Evolutionary conservation across 2,888 invertebrate genomes (phyloP), one percentile per base, ranked within the genome.

Genomic region (Mesoligia furuncula): DNA sequence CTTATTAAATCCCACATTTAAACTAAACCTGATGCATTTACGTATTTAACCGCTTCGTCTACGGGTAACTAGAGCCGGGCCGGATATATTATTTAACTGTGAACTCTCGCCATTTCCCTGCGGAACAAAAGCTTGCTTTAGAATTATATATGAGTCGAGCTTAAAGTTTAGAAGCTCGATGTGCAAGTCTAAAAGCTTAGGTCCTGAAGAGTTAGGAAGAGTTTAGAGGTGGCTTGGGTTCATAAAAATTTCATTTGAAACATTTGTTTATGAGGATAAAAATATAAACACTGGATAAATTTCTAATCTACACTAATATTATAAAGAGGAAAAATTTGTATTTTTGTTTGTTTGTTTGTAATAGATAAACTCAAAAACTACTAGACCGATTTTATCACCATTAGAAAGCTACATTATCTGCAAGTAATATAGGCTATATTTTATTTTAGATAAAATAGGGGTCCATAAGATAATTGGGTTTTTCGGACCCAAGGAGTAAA

Each of bases 151-250:
- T 96, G 96, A 96, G 95, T 90, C 88, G 92, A 95, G 96, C 96
- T 96, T 96, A 96, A 96, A 96, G 96, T 96, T 96, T 96, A 96
- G 96, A 95, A 95, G 95, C 96, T 92, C 93, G 90, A 93, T 93
- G 93, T 96, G 95, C 96, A 96, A 96, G 96, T 96, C 95, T 96
- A 96, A 96, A 96, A 96, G 96, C 96, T 96, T 95, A 93, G 96
- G 93, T 90, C 90, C 88, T 54, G 69, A 24, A 87, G 78, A 75
- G 13, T 83, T 86, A 39, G 0, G 45, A 51, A 79, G 51, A 45
- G 68, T 48, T 67, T 91, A 95, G 94, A 95, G 57, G 82, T n/a
- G 92, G 81, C 91, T 79, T 79, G 0, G 6, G 20, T 20, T 57
- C 15, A 13, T 31, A 31, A 15, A 31, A 0, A 42, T 27, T 20